A percentile compares a stretch with the other conserved stretches of the same genome.
phyloP scores from a whole-genome alignment of 1,140 invertebrate species.

The Eufriesea mexicana region DNA sequence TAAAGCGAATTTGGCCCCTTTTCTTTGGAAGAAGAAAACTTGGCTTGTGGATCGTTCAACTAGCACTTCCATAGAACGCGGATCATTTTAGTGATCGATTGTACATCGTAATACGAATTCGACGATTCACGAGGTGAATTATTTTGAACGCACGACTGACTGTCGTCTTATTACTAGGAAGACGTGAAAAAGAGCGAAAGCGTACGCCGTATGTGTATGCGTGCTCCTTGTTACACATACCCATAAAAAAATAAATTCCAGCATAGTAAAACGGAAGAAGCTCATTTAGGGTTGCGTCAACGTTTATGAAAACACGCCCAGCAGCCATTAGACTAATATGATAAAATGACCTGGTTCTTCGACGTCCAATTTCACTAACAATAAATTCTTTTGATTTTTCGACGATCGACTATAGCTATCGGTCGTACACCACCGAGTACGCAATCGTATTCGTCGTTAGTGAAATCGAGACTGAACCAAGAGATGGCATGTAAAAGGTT shows the following conservation, averaged over 20 bases:
- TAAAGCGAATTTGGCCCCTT: conserved; percentile 64
- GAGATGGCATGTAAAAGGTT: conserved; percentile 24
- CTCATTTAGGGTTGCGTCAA: conserved; percentile 25
- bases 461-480: conserved; percentile 21
- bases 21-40: conserved; percentile 69
- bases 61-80: conserved; percentile 47
- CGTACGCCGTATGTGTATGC: conserved; percentile 39
- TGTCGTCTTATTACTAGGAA: conserved; percentile 31
- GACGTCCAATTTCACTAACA: background rate
- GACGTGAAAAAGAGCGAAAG: conserved; percentile 49
- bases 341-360: background rate
- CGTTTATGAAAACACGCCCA: conserved; percentile 19
- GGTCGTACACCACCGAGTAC: no score
- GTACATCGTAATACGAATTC: background rate
- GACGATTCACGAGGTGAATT: conserved; percentile 9
- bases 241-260: conserved; percentile 49
- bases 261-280: conserved; percentile 47
- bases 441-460: background rate
- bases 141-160: background rate
- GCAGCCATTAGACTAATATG: conserved; percentile 1
- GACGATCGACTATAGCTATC: background rate
- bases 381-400: background rate
- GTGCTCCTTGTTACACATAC: conserved; percentile 20
- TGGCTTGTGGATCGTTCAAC: conserved; percentile 57
- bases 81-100: background rate